A percentile compares a stretch with the other conserved stretches of the same genome.
Evolutionary conservation across 2,888 invertebrate genomes (phyloP).

Genomic region (Zaprionus bogoriensis): DNA sequence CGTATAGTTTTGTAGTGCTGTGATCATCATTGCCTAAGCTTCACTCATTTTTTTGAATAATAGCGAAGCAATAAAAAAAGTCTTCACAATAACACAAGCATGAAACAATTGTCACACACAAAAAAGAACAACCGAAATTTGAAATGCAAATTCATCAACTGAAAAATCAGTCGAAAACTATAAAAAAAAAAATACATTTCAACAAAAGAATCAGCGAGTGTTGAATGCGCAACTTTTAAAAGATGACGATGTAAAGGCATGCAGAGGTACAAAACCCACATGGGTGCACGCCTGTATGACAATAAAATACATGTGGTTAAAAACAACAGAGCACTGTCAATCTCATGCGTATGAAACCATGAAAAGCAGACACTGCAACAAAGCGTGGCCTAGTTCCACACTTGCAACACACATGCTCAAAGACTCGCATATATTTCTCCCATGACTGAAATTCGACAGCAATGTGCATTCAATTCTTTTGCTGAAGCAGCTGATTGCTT

Average conservation of each 20-base stretch:
- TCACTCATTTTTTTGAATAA: slow-evolving; percentile 40
- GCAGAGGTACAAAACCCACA: background rate
- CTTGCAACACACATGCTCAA: background rate
- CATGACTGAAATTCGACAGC: slow-evolving; percentile 42
- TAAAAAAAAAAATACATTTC: slow-evolving; percentile 36
- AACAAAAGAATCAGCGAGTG: slow-evolving; percentile 70
- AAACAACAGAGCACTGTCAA: slow-evolving; percentile 67
- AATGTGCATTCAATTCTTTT: slow-evolving; percentile 33
- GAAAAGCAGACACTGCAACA: slow-evolving; percentile 57
- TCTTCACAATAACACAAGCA: slow-evolving; percentile 63
- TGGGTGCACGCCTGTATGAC: slow-evolving; percentile 22
- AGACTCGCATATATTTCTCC: slow-evolving; percentile 9
- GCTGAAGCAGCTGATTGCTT: slow-evolving; percentile 20
- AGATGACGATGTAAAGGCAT: background rate
- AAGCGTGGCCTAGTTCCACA: slow-evolving; percentile 39
- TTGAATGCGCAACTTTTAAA: slow-evolving; percentile 51
- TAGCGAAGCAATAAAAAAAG: slow-evolving; percentile 47
- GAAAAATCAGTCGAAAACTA: slow-evolving; percentile 58
- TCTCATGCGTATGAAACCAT: slow-evolving; percentile 79
- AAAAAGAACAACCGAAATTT: slow-evolving; percentile 47
- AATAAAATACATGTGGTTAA: slow-evolving; percentile 22
- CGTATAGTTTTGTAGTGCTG: slow-evolving; percentile 23
- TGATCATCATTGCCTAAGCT: slow-evolving; percentile 52
- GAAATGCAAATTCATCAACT: slow-evolving; percentile 72
- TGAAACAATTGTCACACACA: slow-evolving; percentile 61